Conservation (phyloP, 2,797 vertebrate species). For the Lagodon rhomboides region DNA sequence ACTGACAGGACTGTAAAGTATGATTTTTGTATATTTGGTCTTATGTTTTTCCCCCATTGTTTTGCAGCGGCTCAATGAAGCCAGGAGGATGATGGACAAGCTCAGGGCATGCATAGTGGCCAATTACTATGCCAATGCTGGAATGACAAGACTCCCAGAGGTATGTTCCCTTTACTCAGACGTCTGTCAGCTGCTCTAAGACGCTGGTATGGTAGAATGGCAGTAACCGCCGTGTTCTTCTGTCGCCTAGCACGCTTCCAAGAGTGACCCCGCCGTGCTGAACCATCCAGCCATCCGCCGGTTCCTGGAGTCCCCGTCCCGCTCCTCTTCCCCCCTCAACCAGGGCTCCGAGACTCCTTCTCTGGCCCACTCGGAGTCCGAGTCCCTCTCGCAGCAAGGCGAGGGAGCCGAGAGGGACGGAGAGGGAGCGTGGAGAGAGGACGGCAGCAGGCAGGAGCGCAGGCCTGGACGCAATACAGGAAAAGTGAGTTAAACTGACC, state of each 20-base stretch:
- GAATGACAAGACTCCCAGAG: slow-evolving; percentile 92
- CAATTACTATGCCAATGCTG: slow-evolving; percentile 96
- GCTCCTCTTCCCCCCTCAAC: slow-evolving; percentile 96
- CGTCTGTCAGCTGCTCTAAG: neutral
- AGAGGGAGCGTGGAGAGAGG: slow-evolving; percentile 86
- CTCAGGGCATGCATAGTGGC: slow-evolving; percentile 98
- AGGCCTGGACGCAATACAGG: slow-evolving; percentile 88
- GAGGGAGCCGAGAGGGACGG: slow-evolving; percentile 92
- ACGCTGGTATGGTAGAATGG: neutral
- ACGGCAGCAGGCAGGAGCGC: slow-evolving; percentile 83
- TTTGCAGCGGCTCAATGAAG: slow-evolving; percentile 94
- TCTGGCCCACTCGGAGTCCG: slow-evolving; percentile 93
- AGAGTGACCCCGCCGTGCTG: slow-evolving; percentile 91
- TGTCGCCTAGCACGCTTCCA: slow-evolving; percentile 85
- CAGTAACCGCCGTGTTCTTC: neutral
- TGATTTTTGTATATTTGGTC: neutral
- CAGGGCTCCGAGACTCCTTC: slow-evolving; percentile 96
- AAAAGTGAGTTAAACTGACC: slow-evolving; percentile 82
- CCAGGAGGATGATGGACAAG: slow-evolving; percentile 99
- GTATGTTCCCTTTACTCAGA: slow-evolving; percentile 77
- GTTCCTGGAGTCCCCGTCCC: slow-evolving; percentile 95
- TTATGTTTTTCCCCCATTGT: slow-evolving; percentile 13
- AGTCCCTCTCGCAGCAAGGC: slow-evolving; percentile 93
- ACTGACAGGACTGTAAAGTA: neutral
- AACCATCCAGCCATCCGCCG: slow-evolving; percentile 98